phyloP scores from a whole-genome alignment of 2,888 invertebrate species.

The Megamerina dolium region DNA sequence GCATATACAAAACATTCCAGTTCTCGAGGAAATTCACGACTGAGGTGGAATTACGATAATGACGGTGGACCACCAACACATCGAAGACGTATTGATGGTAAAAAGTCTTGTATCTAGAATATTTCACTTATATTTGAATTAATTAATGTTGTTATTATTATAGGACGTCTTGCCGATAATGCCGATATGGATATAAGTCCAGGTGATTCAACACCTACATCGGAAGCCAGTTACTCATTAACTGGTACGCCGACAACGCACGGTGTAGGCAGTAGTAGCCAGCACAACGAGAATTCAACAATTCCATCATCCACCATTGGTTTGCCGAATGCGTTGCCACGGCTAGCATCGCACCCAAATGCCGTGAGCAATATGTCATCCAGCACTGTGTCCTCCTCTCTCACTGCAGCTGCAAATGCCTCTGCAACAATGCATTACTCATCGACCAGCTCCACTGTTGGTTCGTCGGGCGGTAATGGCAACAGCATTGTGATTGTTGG shows the following conservation, averaged over 20 bases:
- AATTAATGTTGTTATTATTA: not conserved
- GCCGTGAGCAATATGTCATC: slow-evolving; percentile 28
- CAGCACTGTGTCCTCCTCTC: slow-evolving; percentile 19
- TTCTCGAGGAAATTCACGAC: slow-evolving; percentile 53
- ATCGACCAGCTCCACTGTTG: too few species aligned
- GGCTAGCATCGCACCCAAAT: slow-evolving; percentile 50
- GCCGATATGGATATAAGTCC: slow-evolving; percentile 95
- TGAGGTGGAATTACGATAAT: slow-evolving; percentile 49
- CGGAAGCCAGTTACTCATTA: slow-evolving; percentile 65
- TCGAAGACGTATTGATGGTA: slow-evolving; percentile 48
- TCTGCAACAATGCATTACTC: slow-evolving; percentile 37
- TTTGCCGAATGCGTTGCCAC: slow-evolving; percentile 55
- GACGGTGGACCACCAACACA: slow-evolving; percentile 45
- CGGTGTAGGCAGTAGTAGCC: slow-evolving; percentile 23
- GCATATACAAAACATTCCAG: slow-evolving; percentile 73
- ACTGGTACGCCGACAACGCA: slow-evolving; percentile 48
- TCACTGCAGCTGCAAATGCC: slow-evolving; percentile 15
- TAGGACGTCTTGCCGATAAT: slow-evolving; percentile 50
- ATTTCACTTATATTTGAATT: slow-evolving; percentile 2
- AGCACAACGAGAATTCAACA: slow-evolving; percentile 30
- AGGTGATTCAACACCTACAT: slow-evolving; percentile 80
- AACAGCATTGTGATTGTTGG: slow-evolving; percentile 32
- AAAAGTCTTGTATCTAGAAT: not conserved
- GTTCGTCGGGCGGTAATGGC: slow-evolving; percentile 21
- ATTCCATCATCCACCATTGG: slow-evolving; percentile 31